These are phyloP conservation scores for Melanotaenia boesemani DNA, from an alignment of 2,797 vertebrate species.

Conservation along the genomic window DNA sequence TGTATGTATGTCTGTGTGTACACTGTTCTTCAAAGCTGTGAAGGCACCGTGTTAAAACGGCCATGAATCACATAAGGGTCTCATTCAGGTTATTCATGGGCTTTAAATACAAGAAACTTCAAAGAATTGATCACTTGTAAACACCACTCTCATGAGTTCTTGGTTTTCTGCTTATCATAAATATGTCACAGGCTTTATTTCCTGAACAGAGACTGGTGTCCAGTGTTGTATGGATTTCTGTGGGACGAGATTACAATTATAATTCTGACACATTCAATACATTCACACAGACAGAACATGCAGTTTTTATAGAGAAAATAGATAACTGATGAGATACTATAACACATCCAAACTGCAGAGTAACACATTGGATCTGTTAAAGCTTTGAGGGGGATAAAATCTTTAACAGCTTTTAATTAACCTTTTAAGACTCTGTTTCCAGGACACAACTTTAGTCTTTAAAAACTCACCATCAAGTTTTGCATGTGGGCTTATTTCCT, in stretches of 20 bases:
- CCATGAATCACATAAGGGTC: slow-evolving; percentile 51
- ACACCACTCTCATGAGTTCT: slow-evolving; percentile 14
- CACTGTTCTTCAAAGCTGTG: slow-evolving; percentile 10
- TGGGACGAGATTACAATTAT: background rate
- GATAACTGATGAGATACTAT: background rate
- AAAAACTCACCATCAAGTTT: background rate
- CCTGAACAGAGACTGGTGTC: background rate
- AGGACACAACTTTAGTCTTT: background rate
- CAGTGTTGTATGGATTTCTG: background rate
- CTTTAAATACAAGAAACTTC: slow-evolving; percentile 50
- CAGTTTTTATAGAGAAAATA: background rate
- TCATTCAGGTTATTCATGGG: slow-evolving; percentile 51
- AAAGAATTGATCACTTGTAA: slow-evolving; percentile 37
- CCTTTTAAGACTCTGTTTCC: background rate
- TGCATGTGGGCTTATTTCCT: background rate
- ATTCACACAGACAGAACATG: background rate
- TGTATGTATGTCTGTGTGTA: slow-evolving; percentile 5
- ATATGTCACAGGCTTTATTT: background rate
- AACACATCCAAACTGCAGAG: background rate
- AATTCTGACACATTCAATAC: too few species aligned
- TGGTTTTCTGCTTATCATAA: background rate
- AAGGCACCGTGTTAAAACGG: slow-evolving; percentile 39
- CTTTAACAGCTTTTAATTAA: background rate
- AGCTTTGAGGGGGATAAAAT: background rate
- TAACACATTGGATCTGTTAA: background rate